phyloP scores from a whole-genome alignment of 1,140 invertebrate species.

The Hycleus cichorii region DNA sequence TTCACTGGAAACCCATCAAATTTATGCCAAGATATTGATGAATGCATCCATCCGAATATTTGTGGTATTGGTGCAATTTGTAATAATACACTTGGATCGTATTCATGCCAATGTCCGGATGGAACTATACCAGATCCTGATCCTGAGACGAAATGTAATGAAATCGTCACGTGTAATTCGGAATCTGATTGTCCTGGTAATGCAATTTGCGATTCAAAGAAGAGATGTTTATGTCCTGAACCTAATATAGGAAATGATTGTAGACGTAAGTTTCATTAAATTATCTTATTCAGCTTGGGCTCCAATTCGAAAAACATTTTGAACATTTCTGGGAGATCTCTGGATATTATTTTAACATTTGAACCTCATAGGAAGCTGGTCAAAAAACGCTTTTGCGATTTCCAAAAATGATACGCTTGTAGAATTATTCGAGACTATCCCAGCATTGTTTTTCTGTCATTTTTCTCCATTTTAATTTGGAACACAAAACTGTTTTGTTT shows the following conservation, averaged over 20 bases:
- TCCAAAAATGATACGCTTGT: too few relatives aligned
- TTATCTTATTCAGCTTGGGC: too few relatives aligned
- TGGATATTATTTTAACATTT: too few relatives aligned
- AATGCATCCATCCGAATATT: constrained; percentile 57
- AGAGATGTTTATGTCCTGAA: constrained; percentile 78
- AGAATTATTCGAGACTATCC: too few relatives aligned
- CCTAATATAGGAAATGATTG: constrained; percentile 87
- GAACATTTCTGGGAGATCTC: too few relatives aligned
- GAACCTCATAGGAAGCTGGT: too few relatives aligned
- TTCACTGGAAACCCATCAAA: constrained; percentile 71
- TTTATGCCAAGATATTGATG: constrained; percentile 75
- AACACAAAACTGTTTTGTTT: too few relatives aligned
- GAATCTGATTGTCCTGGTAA: constrained; percentile 82
- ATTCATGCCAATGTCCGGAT: constrained; percentile 71
- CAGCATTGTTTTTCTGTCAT: not conserved
- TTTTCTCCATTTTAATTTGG: not conserved
- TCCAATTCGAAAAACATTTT: too few relatives aligned
- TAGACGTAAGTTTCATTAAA: constrained; percentile 60
- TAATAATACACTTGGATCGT: constrained; percentile 68
- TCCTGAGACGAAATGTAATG: constrained; percentile 65
- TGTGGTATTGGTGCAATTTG: constrained; percentile 78
- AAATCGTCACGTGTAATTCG: constrained; percentile 65
- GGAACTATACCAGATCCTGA: constrained; percentile 76
- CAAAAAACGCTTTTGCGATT: too few relatives aligned
- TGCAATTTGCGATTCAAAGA: constrained; percentile 70